Base-by-base conservation (phyloP, 2,113 vertebrate genomes). In the Mionectes macconnelli region DNA sequence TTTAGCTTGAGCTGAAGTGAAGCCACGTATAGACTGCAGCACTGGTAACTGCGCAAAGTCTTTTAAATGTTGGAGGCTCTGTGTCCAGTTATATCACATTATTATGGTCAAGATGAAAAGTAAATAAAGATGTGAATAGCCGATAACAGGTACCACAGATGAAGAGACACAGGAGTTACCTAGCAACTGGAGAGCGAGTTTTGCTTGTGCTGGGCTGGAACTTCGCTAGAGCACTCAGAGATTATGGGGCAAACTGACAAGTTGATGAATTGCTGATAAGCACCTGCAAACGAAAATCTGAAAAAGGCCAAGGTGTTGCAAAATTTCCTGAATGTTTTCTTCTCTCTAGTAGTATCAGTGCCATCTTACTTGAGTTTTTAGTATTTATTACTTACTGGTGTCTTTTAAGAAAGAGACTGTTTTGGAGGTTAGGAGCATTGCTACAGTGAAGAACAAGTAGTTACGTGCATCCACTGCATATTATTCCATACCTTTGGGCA, bases 221-320 rank as follows among this genome's bases (percentile, higher is more conserved):
- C 25, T 75, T 40, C 25, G 8, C 73, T 83, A 64, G 50, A 82
- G 57, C 37, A 57, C 56, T 87, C 60, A 5, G 80, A 94, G 73
- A 89, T 92, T 95, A 89, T 76, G 76, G 91, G 39, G 53, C 44
- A 96, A 94, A 91, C 80, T 91, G 89, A 87, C 82, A 95, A 84
- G 20, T 37, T 94, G 87, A 89, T 89, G 89, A 93, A 94, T 94
- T 95, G 77, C 53, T 91, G 93, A 75, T 95, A 94, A 94, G 56
- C 68, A 87, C 81, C 84, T 22, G 3, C 69, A 94, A 94, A 94
- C 73, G 94, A 91, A 95, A 92, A 81, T 49, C 83, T 77, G 74
- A 69, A 94, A 92, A 85, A 92, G 49, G 60, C 28, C 82, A 87
- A 91, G 56, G 24, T 70, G 22, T 30, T 55, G 60, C 49, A 93